phyloP scores from a whole-genome alignment of 2,797 vertebrate species.

The Mareca strepera region DNA sequence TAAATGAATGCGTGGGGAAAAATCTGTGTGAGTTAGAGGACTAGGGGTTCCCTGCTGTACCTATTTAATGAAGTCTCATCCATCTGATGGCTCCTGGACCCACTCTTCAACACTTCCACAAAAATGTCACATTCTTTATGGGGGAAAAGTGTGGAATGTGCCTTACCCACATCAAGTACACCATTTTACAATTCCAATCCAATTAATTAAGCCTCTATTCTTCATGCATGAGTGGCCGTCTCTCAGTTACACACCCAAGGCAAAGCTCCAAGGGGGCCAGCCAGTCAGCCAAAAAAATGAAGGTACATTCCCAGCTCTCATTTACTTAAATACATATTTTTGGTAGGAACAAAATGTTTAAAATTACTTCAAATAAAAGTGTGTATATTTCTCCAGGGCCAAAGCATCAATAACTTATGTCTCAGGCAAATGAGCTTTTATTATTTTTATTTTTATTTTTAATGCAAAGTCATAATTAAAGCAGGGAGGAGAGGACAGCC shows the following conservation, averaged over 20 bases:
- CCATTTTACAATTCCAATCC: conserved; percentile 75
- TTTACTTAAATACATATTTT: conserved; percentile 53
- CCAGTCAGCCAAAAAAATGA: conserved; percentile 14
- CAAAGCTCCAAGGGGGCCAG: conserved; percentile 63
- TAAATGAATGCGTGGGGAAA: conserved; percentile 37
- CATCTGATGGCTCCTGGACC: conserved; percentile 69
- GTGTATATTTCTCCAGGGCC: conserved; percentile 46
- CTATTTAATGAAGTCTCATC: conserved; percentile 75
- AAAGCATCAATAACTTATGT: conserved; percentile 37
- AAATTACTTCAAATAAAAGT: not conserved
- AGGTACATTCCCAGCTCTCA: conserved; percentile 24
- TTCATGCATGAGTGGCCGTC: conserved; percentile 68
- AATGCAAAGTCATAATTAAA: conserved; percentile 66
- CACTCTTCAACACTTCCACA: conserved; percentile 71
- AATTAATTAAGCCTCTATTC: conserved; percentile 76
- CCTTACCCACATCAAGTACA: conserved; percentile 69
- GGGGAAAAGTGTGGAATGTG: conserved; percentile 63
- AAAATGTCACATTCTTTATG: conserved; percentile 78
- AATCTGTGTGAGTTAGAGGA: conserved; percentile 46
- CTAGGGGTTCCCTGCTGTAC: conserved; percentile 67
- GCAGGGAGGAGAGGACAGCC: conserved; percentile 59
- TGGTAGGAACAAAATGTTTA: conserved; percentile 38
- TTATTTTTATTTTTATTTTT: conserved; percentile 50
- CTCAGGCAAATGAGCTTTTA: conserved; percentile 45
- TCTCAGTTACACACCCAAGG: conserved; percentile 65